Evolutionary conservation across 2,113 vertebrate genomes (phyloP).

Genomic region (Penelope pileata): DNA sequence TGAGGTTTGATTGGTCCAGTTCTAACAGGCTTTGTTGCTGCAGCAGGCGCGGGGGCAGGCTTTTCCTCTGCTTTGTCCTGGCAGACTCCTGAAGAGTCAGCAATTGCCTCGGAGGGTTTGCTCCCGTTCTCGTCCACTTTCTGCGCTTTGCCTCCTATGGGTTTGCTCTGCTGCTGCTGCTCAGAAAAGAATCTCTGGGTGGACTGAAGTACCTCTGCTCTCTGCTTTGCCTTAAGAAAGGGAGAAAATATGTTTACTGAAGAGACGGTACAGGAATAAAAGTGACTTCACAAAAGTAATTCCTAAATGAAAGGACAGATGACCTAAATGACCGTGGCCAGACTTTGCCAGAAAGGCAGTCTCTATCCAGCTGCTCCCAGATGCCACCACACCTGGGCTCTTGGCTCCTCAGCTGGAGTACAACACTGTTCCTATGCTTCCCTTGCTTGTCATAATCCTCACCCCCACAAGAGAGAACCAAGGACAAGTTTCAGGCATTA

Average conservation of each 20-base stretch:
- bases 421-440: not conserved
- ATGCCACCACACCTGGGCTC: not conserved
- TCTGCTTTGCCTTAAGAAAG: slow-evolving; percentile 92
- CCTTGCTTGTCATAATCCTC: not conserved
- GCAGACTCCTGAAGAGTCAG: slow-evolving; percentile 81
- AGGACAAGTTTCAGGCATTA: not conserved
- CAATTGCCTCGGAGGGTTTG: slow-evolving; percentile 78
- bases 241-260: slow-evolving; percentile 29
- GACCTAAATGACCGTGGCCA: not conserved
- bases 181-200: slow-evolving; percentile 98
- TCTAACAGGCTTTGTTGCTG: slow-evolving; percentile 89
- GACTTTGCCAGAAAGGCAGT: not conserved
- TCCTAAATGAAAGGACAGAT: not conserved
- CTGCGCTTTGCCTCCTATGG: slow-evolving; percentile 84
- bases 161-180: slow-evolving; percentile 91
- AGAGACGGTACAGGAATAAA: not conserved
- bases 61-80: slow-evolving; percentile 87
- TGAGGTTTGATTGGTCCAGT: slow-evolving; percentile 99
- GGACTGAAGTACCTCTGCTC: slow-evolving; percentile 98
- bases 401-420: not conserved
- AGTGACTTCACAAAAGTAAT: not conserved
- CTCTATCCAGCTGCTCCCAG: not conserved
- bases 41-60: slow-evolving; percentile 69
- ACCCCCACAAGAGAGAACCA: not conserved
- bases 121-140: slow-evolving; percentile 85